Percentiles rank a stretch among this genome's conserved stretches.
These are phyloP conservation scores for Spea hammondii DNA, from an alignment of 2,797 vertebrate genomes.

Conservation along the genomic window DNA sequence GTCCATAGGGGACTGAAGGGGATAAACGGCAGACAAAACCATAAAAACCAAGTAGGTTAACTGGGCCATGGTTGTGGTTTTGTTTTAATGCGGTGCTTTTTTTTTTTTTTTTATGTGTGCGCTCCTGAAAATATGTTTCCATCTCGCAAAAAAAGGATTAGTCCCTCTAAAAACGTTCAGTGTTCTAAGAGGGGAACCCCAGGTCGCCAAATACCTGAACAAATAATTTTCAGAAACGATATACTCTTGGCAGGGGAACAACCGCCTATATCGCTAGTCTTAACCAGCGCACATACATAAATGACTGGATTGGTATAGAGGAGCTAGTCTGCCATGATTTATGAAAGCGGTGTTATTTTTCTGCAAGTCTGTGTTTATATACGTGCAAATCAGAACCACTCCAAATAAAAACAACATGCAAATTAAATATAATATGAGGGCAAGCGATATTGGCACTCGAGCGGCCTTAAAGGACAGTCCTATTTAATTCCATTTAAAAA, in stretches of 20 bases:
- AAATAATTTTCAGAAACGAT: constrained; percentile 6
- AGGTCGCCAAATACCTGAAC: neutral
- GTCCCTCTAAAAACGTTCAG: too few species aligned
- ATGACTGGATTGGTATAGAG: neutral
- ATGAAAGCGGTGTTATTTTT: neutral
- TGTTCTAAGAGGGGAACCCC: neutral
- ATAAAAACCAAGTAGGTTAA: too few species aligned
- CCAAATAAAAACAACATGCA: neutral
- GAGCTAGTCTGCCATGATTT: constrained; percentile 4
- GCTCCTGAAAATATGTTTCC: too few species aligned
- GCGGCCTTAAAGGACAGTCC: neutral
- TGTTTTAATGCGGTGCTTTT: too few species aligned
- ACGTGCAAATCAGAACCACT: constrained; percentile 19
- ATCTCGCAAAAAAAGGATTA: too few species aligned
- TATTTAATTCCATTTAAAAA: neutral
- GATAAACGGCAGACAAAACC: too few species aligned
- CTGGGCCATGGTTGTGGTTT: too few species aligned
- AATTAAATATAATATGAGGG: neutral
- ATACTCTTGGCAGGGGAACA: constrained; percentile 5
- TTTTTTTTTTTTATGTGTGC: too few species aligned
- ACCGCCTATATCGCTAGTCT: neutral
- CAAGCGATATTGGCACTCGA: neutral
- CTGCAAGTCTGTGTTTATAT: neutral
- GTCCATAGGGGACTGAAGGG: too few species aligned
- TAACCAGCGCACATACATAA: neutral